phyloP scores from a whole-genome alignment of 2,113 vertebrate species.

The Hepsetus odoe region DNA sequence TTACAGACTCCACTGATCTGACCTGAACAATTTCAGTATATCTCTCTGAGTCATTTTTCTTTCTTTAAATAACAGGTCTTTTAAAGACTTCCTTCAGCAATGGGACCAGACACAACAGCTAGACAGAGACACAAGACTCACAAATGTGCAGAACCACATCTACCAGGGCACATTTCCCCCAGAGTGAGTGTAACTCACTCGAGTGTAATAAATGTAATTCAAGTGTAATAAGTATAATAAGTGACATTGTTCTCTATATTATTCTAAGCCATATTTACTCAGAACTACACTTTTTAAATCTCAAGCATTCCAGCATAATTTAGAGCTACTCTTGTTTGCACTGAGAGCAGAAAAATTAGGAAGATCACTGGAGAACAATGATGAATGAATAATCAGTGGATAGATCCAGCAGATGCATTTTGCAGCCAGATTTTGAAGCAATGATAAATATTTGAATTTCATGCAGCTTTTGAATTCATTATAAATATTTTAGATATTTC shows the following conservation, averaged over 20 bases:
- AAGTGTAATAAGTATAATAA: too few species aligned
- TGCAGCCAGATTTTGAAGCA: constrained; percentile 58
- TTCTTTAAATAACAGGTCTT: too few species aligned
- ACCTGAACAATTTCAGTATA: too few species aligned
- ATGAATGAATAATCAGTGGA: constrained; percentile 17
- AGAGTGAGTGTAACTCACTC: not conserved
- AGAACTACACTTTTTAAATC: too few species aligned
- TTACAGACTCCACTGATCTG: too few species aligned
- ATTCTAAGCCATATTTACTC: too few species aligned
- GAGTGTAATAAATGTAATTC: too few species aligned
- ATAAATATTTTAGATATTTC: constrained; percentile 72
- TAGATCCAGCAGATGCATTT: constrained; percentile 52
- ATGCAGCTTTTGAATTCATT: constrained; percentile 47
- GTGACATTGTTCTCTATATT: too few species aligned
- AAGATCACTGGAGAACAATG: constrained; percentile 22
- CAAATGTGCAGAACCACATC: not conserved
- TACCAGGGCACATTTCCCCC: too few species aligned
- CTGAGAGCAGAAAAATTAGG: not conserved
- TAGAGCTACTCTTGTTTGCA: not conserved
- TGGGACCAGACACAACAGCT: not conserved
- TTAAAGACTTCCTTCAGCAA: too few species aligned
- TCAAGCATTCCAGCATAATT: not conserved
- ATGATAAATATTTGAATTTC: constrained; percentile 68
- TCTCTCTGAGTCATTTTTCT: not conserved
- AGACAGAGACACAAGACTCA: not conserved